Evolutionary conservation across 2,797 vertebrate genomes (phyloP).

Genomic region (Galagoides demidoff): DNA sequence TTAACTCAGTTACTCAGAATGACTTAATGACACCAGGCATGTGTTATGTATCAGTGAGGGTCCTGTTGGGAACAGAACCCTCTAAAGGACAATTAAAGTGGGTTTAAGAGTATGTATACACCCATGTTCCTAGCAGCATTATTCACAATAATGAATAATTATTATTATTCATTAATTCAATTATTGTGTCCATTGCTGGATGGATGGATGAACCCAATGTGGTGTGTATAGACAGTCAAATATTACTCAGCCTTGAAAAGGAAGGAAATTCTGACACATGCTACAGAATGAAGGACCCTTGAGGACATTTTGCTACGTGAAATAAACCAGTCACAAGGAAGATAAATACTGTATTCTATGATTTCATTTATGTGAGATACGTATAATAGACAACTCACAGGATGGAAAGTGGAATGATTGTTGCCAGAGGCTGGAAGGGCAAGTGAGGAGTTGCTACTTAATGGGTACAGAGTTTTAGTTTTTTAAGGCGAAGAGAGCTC

Average conservation of each 20-base stretch:
- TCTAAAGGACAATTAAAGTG: not conserved
- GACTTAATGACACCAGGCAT: not conserved
- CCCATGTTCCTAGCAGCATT: too few species aligned
- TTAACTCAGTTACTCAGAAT: not conserved
- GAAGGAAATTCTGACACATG: not conserved
- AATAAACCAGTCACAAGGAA: not conserved
- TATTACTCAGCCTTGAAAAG: not conserved
- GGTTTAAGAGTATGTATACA: not conserved
- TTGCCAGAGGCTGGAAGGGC: not conserved
- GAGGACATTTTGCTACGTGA: not conserved
- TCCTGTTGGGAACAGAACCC: not conserved
- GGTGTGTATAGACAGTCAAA: fast-evolving
- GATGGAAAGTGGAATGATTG: not conserved
- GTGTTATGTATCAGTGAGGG: not conserved
- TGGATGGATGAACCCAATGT: not conserved
- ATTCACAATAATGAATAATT: not conserved
- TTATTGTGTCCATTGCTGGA: not conserved
- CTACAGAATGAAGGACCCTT: not conserved
- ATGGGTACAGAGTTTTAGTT: not conserved
- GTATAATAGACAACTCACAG: not conserved
- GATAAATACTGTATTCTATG: not conserved
- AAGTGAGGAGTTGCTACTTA: not conserved
- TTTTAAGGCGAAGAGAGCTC: not conserved
- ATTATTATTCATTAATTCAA: too few species aligned
- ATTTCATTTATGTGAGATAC: not conserved